Evolutionary conservation across 2,888 invertebrate genomes (phyloP), one percentile per base, ranked within the genome.

Genomic region (Platynereis dumerilii): DNA sequence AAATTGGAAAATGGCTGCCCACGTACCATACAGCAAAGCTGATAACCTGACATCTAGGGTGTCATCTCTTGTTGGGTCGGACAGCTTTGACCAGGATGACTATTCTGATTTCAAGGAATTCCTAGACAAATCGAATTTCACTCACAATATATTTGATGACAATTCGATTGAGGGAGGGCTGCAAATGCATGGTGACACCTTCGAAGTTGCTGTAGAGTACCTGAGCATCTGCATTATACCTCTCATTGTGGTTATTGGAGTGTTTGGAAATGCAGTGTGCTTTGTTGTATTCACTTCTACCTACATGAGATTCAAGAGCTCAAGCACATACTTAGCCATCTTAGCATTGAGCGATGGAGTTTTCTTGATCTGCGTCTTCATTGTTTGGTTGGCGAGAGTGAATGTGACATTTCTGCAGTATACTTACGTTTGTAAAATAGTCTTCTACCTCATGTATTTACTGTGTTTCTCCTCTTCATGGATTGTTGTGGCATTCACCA

Each of bases 401-500:
- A n/a, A 22, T 22, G 22, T 48, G 3, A 22, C 7, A 7, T 20
- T 48, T 22, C n/a, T 48, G 7, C 48, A 48, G 7, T 20, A 48
- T n/a, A n/a, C 48, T 22, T 48, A 48, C 17, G 22, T 48, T n/a
- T 48, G 48, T 22, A n/a, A 48, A 7, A 22, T 22, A n/a, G 48
- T 48, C 3, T n/a, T 48, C 20, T 48, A 48, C 17, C 48, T 48
- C 20, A 48, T 22, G 20, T 48, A 20, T 48, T 20, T 48, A 7
- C 22, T 22, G 7, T 20, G 48, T n/a, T 48, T 48, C 17, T 5
- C 22, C 3, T 48, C 48, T 48, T n/a, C 22, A 22, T 48, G 48
- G 48, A 48, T 48, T n/a, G 48, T 48, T n/a, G 48, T 48, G 7
- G 22, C 20, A 20, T 48, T 48, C n/a, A 48, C 48, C 22, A 22